phyloP scores from a whole-genome alignment of 2,113 vertebrate genomes.

The Ancistrus triradiatus region DNA sequence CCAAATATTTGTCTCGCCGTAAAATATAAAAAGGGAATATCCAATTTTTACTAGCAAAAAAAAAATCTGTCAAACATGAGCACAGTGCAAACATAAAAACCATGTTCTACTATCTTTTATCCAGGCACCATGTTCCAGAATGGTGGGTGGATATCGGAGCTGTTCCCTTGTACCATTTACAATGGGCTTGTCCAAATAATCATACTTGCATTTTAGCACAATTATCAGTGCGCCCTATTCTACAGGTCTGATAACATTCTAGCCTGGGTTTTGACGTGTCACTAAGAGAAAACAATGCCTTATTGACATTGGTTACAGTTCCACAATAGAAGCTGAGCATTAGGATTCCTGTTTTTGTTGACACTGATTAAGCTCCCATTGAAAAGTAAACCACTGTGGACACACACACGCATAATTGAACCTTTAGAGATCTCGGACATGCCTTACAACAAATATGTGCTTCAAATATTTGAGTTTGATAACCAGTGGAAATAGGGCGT shows the following conservation, averaged over 20 bases:
- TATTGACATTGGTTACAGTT: slow-evolving; percentile 78
- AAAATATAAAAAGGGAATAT: neutral
- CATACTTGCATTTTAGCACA: slow-evolving; percentile 77
- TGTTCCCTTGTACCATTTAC: slow-evolving; percentile 50
- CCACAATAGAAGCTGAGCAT: slow-evolving; percentile 77
- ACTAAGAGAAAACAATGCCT: slow-evolving; percentile 79
- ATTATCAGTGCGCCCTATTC: slow-evolving; percentile 75
- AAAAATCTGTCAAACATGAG: too few relatives aligned
- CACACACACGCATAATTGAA: slow-evolving; percentile 63
- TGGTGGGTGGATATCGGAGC: slow-evolving; percentile 40
- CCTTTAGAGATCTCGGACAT: slow-evolving; percentile 36
- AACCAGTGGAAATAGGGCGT: slow-evolving; percentile 54
- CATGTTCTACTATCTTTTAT: neutral
- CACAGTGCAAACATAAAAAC: neutral
- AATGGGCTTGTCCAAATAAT: slow-evolving; percentile 75
- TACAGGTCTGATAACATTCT: slow-evolving; percentile 86
- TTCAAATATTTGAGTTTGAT: slow-evolving; percentile 89
- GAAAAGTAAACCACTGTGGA: slow-evolving; percentile 73
- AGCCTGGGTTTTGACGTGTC: slow-evolving; percentile 77
- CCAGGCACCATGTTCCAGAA: slow-evolving; percentile 21
- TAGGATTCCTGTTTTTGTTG: slow-evolving; percentile 82
- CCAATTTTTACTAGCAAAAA: too few relatives aligned
- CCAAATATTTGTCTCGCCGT: neutral
- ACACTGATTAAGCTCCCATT: slow-evolving; percentile 72
- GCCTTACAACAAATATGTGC: slow-evolving; percentile 66